Base-by-base conservation (phyloP, 1,140 invertebrate genomes). In the Drosophila azteca region DNA sequence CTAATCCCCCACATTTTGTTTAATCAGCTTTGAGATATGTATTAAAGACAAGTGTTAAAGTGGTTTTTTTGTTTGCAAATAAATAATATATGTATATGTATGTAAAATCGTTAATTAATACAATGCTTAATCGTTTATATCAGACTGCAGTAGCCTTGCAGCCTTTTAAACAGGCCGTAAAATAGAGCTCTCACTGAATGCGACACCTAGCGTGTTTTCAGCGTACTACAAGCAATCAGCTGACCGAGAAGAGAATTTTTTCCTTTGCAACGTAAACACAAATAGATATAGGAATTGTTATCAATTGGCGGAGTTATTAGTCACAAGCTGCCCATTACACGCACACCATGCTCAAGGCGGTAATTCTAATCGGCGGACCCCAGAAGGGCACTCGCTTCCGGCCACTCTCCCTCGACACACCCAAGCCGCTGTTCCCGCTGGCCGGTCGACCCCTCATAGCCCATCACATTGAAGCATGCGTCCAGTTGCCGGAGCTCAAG, bases 391-490 rank as follows among this genome's bases (percentile, higher is more conserved):
- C 98, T 9, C 93, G 99, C 60, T 99, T 99, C 92, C 95, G 99
- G 5, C 99, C 99, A 0, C 92, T 99, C 3, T 99, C 98, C 0
- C 92, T 99, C 68, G 98, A 99, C 90, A 95, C 97, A 41, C 98
- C 99, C 4, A 99, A 99, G 90, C 98, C 98, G 0, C 90, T 99
- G 6, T 99, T 99, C 92, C 98, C 98, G 5, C 95, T 99, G 15
- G 99, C 98, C 66, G 99, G 99, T 1, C 92, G 98, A 24, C 97
- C 97, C 2, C 93, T 98, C 73, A 97, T 99, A 71, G 97, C 99
- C 84, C 99, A 99, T 93, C 97, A 99, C 78, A 99, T 99, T 61
- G 97, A 99, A 93, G 97, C 98, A 68, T 99, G 97, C 91, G 93
- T 94, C 3, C 94, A 96, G 79, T 90, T 97, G 7, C 92, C 94